Evolutionary conservation across 1,140 invertebrate species (phyloP).

Genomic region (Drosophila micromelanica): DNA sequence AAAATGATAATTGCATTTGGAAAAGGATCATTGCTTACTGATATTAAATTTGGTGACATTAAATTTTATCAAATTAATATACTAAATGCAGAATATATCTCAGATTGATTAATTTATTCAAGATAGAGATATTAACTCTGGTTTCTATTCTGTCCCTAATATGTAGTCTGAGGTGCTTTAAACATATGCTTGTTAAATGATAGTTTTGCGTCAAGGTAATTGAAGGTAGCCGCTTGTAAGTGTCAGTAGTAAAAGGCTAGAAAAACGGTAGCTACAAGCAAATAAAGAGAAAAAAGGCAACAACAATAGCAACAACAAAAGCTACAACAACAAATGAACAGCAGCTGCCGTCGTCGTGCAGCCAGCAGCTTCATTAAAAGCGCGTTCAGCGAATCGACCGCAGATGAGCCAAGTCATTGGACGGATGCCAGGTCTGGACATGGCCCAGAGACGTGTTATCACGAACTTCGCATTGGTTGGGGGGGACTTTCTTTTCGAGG

Average conservation of each 20-base stretch:
- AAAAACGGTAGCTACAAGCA: constrained; percentile 65
- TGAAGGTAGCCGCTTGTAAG: constrained; percentile 9
- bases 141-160: no score
- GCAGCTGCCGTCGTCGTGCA: constrained; percentile 1
- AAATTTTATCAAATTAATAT: background rate
- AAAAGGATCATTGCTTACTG: background rate
- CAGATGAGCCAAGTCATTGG: constrained; percentile 67
- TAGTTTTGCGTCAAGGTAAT: constrained; percentile 2
- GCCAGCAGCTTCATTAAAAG: constrained; percentile 23
- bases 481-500: constrained; percentile 72
- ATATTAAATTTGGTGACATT: background rate
- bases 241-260: constrained; percentile 11
- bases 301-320: constrained; percentile 14
- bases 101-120: no score
- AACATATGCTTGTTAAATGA: background rate
- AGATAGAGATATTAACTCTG: no score
- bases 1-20: background rate
- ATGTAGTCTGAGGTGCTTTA: background rate
- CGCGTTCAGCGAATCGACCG: constrained; percentile 30
- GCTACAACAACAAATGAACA: constrained; percentile 34
- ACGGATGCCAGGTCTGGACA: constrained; percentile 19
- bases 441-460: constrained; percentile 67
- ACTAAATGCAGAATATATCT: no score
- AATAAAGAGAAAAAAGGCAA: constrained; percentile 46
- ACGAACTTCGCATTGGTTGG: constrained; percentile 60